Conservation (phyloP, 2,113 vertebrate genomes). For the Lophura nycthemera region DNA sequence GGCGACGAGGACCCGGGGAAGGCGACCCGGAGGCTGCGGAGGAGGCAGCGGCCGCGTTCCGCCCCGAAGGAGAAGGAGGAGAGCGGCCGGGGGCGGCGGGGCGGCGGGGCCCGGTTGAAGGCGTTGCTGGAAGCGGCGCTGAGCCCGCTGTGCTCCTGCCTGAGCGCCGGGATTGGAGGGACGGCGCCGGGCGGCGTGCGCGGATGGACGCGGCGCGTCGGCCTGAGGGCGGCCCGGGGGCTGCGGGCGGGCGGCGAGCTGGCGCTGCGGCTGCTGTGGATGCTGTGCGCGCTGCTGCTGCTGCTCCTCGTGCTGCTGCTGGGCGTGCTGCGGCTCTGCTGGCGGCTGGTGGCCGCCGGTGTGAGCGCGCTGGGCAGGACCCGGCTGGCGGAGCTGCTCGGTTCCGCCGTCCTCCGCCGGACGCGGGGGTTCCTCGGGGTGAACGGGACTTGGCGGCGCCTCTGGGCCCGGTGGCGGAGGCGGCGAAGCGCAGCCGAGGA, state of each 20-base stretch:
- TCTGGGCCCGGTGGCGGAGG: constrained; percentile 50
- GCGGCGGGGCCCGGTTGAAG: constrained; percentile 16
- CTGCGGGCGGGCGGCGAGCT: constrained; percentile 56
- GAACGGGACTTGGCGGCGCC: constrained; percentile 75
- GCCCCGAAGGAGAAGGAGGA: constrained; percentile 30
- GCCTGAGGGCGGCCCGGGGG: constrained; percentile 63
- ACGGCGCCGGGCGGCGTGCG: constrained; percentile 74
- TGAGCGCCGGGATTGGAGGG: constrained; percentile 77
- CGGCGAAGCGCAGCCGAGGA: constrained; percentile 27
- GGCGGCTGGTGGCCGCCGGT: constrained; percentile 49
- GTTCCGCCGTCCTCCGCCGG: constrained; percentile 21
- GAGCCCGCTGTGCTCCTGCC: constrained; percentile 77
- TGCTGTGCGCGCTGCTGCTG: constrained; percentile 77
- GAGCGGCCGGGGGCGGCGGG: constrained; percentile 3
- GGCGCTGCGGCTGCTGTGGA: constrained; percentile 71
- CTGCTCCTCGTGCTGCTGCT: constrained; percentile 73
- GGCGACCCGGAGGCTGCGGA: constrained; percentile 24
- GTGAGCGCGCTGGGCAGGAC: constrained; percentile 68
- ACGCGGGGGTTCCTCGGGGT: constrained; percentile 77
- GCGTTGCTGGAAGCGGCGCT: constrained; percentile 83
- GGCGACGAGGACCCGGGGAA: constrained; percentile 19
- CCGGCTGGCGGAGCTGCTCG: constrained; percentile 40
- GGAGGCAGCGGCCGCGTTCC: constrained; percentile 58
- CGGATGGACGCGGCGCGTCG: constrained; percentile 69
- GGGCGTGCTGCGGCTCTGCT: constrained; percentile 72